phyloP scores from a whole-genome alignment of 2,888 invertebrate genomes.

The Arrhopalites spinosus region DNA sequence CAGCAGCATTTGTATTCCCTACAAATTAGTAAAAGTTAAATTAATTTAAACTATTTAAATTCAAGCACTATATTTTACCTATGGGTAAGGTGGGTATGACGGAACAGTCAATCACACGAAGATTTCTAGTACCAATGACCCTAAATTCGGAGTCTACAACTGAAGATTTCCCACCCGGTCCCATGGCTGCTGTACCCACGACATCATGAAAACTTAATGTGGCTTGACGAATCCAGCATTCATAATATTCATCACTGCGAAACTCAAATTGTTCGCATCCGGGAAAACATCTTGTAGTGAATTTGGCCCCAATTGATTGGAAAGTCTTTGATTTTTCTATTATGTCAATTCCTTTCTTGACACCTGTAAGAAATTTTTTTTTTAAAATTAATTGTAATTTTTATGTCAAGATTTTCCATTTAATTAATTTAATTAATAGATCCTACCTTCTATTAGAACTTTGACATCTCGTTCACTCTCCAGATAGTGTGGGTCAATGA shows the following conservation, averaged over 20 bases:
- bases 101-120: constrained; percentile 47
- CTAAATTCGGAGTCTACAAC: constrained; percentile 36
- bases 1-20: not conserved
- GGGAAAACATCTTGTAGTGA: constrained; percentile 35
- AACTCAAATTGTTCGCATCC: constrained; percentile 44
- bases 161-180: not conserved
- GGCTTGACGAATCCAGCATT: constrained; percentile 44
- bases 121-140: constrained; percentile 47
- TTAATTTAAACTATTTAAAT: not conserved
- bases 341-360: constrained; percentile 39
- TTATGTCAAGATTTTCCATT: no score
- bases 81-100: not conserved
- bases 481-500: constrained; percentile 53
- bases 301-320: constrained; percentile 38
- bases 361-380: constrained; percentile 3
- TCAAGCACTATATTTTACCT: not conserved
- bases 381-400: no score
- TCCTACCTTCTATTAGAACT: constrained; percentile 47
- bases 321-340: constrained; percentile 47
- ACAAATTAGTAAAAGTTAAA: not conserved
- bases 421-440: not conserved
- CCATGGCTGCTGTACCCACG: constrained; percentile 48
- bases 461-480: constrained; percentile 46
- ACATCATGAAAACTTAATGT: constrained; percentile 49
- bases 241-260: constrained; percentile 46